These are phyloP conservation scores for Datnioides undecimradiatus DNA, from an alignment of 2,113 vertebrate species.

Conservation along the genomic window DNA sequence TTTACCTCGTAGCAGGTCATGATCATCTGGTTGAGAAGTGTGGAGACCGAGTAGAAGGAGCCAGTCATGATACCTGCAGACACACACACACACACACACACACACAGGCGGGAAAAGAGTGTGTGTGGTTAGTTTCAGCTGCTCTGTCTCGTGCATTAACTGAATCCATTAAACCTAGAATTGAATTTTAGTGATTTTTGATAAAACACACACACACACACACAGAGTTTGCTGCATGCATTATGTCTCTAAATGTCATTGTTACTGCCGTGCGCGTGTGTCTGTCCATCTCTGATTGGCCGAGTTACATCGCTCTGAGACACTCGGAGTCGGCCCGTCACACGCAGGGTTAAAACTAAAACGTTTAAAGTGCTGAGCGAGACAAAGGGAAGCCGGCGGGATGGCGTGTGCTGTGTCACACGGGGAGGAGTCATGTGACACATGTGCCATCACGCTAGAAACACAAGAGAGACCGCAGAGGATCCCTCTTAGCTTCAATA, in stretches of 20 bases:
- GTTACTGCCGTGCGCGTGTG: neutral
- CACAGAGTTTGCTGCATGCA: neutral
- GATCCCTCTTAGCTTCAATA: neutral
- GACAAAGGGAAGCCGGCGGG: neutral
- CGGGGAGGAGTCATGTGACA: neutral
- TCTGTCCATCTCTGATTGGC: neutral
- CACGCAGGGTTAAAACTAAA: neutral
- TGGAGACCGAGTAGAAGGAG: conserved; percentile 96
- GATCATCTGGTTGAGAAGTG: conserved; percentile 96
- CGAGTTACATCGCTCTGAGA: neutral
- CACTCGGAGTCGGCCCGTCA: neutral
- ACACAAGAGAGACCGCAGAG: neutral
- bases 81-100: neutral
- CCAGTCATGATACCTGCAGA: conserved; percentile 95
- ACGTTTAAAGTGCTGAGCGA: neutral
- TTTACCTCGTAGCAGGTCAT: conserved; percentile 85
- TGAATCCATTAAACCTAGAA: neutral
- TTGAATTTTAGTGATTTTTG: too few relatives aligned
- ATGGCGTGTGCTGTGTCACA: neutral
- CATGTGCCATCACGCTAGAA: neutral
- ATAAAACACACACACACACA: too few relatives aligned
- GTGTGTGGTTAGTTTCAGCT: neutral
- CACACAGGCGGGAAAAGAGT: too few relatives aligned
- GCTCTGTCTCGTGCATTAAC: neutral
- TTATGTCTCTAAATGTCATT: neutral